A percentile compares a stretch with the other conserved stretches of the same genome.
Evolutionary conservation across 2,888 invertebrate species (phyloP).

Genomic region (Orthonychiurus folsomi): DNA sequence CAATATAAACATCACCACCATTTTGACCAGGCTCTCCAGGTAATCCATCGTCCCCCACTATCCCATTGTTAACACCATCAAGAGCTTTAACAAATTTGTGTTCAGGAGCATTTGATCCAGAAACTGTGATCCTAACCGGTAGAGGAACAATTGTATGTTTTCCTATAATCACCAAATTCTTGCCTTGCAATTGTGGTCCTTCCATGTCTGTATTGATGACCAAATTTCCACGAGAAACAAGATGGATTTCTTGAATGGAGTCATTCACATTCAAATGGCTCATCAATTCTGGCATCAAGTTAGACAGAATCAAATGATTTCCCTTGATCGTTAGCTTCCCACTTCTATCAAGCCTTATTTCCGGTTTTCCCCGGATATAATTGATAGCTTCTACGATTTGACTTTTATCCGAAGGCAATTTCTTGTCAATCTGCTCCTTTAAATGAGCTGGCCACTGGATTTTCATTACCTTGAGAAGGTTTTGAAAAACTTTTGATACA

Average conservation of each 20-base stretch:
- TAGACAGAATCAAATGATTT: conserved; percentile 2
- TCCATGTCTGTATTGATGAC: background rate
- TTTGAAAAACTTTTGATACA: background rate
- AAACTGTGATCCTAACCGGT: background rate
- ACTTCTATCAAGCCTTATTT: background rate
- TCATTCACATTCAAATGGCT: background rate
- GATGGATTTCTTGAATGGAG: background rate
- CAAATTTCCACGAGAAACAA: conserved; percentile 1
- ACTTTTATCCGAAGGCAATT: background rate
- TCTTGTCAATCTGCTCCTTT: background rate
- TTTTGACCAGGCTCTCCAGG: background rate
- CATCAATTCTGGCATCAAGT: background rate
- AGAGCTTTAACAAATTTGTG: background rate
- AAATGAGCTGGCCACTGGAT: background rate
- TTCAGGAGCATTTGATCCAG: background rate
- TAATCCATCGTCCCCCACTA: background rate
- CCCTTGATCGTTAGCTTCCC: background rate
- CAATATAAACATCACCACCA: background rate
- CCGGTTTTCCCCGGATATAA: background rate
- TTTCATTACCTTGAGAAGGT: background rate
- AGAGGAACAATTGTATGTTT: background rate
- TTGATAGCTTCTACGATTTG: background rate
- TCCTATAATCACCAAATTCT: background rate
- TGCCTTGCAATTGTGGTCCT: too few species aligned
- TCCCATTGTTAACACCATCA: background rate